phyloP scores from a whole-genome alignment of 2,888 invertebrate species.

The Lasioglossum zephyrum region DNA sequence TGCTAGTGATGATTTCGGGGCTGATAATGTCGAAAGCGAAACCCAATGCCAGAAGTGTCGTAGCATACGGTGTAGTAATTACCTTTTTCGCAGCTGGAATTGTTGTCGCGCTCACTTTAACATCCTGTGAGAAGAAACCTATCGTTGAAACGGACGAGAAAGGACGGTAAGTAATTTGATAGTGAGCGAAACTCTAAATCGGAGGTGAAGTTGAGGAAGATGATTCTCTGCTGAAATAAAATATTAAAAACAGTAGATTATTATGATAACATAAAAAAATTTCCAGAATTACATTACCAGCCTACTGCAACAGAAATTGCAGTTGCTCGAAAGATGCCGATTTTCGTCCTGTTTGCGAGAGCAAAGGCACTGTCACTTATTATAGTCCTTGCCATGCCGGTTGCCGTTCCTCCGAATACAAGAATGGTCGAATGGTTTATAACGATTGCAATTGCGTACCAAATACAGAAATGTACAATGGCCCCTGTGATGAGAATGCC shows the following conservation, averaged over 20 bases:
- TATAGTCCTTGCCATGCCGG: slow-evolving; percentile 92
- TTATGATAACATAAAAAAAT: too few species aligned
- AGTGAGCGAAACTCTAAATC: neutral
- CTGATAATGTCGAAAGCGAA: slow-evolving; percentile 85
- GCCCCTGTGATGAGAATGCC: slow-evolving; percentile 85
- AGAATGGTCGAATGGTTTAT: slow-evolving; percentile 85
- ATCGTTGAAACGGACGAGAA: slow-evolving; percentile 84
- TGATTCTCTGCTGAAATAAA: neutral
- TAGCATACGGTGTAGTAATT: slow-evolving; percentile 85
- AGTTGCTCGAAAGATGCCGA: slow-evolving; percentile 85
- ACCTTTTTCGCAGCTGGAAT: slow-evolving; percentile 84
- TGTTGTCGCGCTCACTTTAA: slow-evolving; percentile 84
- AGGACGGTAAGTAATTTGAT: slow-evolving; percentile 77
- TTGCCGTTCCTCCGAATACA: slow-evolving; percentile 85
- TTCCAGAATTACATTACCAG: slow-evolving; percentile 79
- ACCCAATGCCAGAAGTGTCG: slow-evolving; percentile 85
- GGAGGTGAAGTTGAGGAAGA: neutral
- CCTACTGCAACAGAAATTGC: slow-evolving; percentile 86
- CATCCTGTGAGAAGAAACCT: slow-evolving; percentile 84
- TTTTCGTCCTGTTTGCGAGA: slow-evolving; percentile 88
- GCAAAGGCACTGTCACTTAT: slow-evolving; percentile 86
- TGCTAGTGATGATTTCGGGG: slow-evolving; percentile 86
- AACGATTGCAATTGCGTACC: slow-evolving; percentile 85
- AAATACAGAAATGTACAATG: slow-evolving; percentile 83
- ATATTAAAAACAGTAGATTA: neutral